Percentiles rank a stretch among this genome's conserved stretches.
Conservation (phyloP, 2,797 vertebrate species). For the Mus spretus region DNA sequence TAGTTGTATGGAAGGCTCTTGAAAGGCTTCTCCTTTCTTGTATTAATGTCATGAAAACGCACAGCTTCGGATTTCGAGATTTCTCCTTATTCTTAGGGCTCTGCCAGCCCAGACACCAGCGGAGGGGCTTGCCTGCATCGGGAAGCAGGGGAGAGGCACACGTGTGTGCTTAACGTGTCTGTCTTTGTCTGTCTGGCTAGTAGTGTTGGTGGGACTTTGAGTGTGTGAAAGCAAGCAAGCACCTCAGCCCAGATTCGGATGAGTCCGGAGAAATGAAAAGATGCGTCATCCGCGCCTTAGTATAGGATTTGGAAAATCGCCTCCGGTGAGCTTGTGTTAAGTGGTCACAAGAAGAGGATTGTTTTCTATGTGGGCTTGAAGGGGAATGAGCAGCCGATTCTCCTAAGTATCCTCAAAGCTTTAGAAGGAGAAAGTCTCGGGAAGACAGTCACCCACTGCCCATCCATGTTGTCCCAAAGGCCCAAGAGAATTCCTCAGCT, state of each 20-base stretch:
- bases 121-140: background rate
- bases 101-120: background rate
- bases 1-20: background rate
- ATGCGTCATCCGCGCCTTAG: background rate
- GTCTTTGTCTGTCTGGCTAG: slow-evolving; percentile 22
- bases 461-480: background rate
- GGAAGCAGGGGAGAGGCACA: background rate
- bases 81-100: background rate
- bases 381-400: slow-evolving; percentile 8
- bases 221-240: background rate
- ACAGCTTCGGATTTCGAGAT: background rate
- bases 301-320: slow-evolving; percentile 9
- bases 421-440: background rate
- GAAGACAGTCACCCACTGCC: background rate
- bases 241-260: background rate
- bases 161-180: background rate
- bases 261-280: slow-evolving; percentile 32
- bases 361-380: slow-evolving; percentile 11
- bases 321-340: background rate
- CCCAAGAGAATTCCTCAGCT: background rate
- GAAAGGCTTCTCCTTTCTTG: slow-evolving; percentile 39
- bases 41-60: background rate
- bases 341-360: slow-evolving; percentile 47
- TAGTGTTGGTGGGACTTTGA: background rate
- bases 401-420: background rate